Percentiles rank a stretch among this genome's conserved stretches.
Conservation (phyloP, 2,888 invertebrate genomes). For the Drosophila stalkeri region DNA sequence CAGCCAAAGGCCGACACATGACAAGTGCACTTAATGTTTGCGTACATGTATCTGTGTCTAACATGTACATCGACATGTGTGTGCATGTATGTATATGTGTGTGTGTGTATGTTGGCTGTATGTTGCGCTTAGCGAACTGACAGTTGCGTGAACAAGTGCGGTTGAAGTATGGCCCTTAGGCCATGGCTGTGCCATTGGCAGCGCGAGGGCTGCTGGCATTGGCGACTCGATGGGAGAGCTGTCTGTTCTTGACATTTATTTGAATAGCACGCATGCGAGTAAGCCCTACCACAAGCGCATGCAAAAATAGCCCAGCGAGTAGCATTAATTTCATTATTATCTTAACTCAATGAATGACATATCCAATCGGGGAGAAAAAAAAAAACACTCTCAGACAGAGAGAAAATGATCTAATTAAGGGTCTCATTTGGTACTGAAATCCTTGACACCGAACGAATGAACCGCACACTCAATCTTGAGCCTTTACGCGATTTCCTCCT, state of each 20-base stretch:
- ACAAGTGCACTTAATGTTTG: constrained; percentile 62
- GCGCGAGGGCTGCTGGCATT: constrained; percentile 4
- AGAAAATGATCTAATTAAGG: constrained; percentile 55
- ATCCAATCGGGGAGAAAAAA: constrained; percentile 9
- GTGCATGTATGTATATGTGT: constrained; percentile 12
- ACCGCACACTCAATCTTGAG: constrained; percentile 71
- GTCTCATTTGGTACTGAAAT: constrained; percentile 39
- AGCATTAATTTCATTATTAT: constrained; percentile 53
- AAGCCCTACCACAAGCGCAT: constrained; percentile 1
- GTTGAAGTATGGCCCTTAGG: constrained; percentile 39
- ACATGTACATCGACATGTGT: constrained; percentile 3
- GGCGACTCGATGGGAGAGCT: constrained; percentile 25
- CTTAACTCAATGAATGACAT: constrained; percentile 27
- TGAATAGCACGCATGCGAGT: constrained; percentile 33
- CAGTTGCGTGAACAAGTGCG: constrained; percentile 62
- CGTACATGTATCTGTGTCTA: constrained; percentile 10
- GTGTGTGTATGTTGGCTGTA: constrained; percentile 17
- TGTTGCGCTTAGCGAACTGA: constrained; percentile 53
- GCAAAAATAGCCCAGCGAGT: constrained; percentile 31
- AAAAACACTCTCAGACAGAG: not conserved
- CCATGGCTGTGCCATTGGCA: constrained; percentile 29
- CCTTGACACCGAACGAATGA: constrained; percentile 36
- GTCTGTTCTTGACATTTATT: constrained; percentile 69
- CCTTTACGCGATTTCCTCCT: constrained; percentile 10
- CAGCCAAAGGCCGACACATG: constrained; percentile 44